These are phyloP conservation scores for Notiomystis cincta DNA, from an alignment of 2,113 vertebrate genomes.

Conservation along the genomic window DNA sequence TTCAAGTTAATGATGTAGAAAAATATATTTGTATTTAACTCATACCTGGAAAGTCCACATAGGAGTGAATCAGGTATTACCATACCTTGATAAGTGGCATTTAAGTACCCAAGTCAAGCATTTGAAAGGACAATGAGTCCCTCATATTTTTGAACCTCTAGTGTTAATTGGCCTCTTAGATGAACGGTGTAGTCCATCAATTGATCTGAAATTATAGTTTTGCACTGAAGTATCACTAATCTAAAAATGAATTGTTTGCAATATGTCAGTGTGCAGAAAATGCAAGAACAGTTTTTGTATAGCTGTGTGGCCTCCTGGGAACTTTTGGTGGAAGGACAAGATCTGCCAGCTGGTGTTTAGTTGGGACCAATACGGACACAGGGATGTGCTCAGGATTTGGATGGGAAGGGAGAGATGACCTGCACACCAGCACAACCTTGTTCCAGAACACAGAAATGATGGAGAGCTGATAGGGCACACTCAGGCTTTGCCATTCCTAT, in stretches of 20 bases:
- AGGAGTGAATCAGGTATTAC: not conserved
- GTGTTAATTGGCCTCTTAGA: not conserved
- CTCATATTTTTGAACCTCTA: not conserved
- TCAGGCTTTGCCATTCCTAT: not conserved
- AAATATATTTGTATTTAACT: not conserved
- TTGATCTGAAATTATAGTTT: not conserved
- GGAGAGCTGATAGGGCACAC: not conserved
- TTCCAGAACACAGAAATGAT: not conserved
- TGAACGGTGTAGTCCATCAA: not conserved
- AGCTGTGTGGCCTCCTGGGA: not conserved
- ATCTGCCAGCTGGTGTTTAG: not conserved
- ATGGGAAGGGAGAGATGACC: not conserved
- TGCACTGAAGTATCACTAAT: not conserved
- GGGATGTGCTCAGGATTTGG: not conserved
- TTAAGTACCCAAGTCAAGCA: not conserved
- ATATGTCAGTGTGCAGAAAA: not conserved
- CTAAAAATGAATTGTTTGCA: not conserved
- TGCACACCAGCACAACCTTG: not conserved
- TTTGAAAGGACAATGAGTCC: not conserved
- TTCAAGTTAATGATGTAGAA: not conserved
- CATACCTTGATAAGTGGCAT: not conserved
- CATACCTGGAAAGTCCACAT: not conserved
- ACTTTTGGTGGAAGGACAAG: not conserved
- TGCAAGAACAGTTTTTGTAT: not conserved
- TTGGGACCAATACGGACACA: not conserved